Base-by-base conservation (phyloP, 2,888 invertebrate genomes). In the Lamellibrachia satsuma region DNA sequence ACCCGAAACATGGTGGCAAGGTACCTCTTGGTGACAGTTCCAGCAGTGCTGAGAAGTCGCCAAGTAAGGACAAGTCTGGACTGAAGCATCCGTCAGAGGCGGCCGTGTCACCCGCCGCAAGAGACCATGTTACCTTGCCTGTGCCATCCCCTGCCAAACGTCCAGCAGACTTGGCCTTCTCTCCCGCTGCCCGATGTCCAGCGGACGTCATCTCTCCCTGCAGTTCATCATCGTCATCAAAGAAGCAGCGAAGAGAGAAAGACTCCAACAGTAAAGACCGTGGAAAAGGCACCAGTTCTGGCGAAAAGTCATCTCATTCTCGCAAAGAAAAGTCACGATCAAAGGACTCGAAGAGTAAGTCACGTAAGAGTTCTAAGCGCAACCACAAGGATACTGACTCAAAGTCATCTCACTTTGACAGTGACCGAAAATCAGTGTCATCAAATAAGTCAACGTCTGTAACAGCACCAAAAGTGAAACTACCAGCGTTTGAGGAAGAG, bases 191-290 rank as follows among this genome's bases (percentile, higher is more conserved):
- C 22, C 15, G 75, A n/a, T 75, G 75, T 75, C 75, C 75, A 15
- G 22, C 75, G 3, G 75, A 75, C 22, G 75, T 75, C 75, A 75
- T 75, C 15, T 75, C 75, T 6, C 75, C 75, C 22, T 11, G 75
- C 75, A 75, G 75, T n/a, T 75, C 75, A n/a, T 75, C 75, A 3
- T 75, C 75, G 22, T 75, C 75, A 22, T 75, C 92, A 51, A 93
- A 93, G 90, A 93, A 93, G 91, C 92, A 92, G 90, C 9, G 92
- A 15, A 92, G 91, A 75, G 92, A 92, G 92, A 92, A 57, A 22
- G 60, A 52, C 22, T 75, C 75, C 15, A 75, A n/a, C 55, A 9
- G 8, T 75, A 75, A 75, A 75, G 75, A 75, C 75, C 75, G 22
- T n/a, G 9, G 55, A 7, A 75, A 75, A 75, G 75, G 75, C 15